Evolutionary conservation across 2,888 invertebrate species (phyloP).

Genomic region (Diaprepes abbreviatus): DNA sequence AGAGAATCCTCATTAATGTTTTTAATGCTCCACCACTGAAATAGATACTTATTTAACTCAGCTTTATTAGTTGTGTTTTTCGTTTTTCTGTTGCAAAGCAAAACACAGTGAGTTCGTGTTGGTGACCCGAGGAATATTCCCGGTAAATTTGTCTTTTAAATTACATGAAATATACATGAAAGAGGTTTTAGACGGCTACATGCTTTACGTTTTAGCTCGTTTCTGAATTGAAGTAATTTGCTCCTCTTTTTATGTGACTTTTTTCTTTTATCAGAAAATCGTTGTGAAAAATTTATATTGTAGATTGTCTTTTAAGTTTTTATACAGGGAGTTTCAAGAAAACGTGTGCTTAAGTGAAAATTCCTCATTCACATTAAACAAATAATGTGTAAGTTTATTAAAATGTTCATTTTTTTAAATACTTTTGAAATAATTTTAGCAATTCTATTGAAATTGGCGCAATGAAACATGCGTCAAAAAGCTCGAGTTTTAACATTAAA

Average conservation of each 20-base stretch:
- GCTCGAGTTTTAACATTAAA: no score
- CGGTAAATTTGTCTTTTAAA: slow-evolving; percentile 35
- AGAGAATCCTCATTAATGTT: not conserved
- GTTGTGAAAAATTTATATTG: not conserved
- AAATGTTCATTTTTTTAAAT: no score
- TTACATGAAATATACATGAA: slow-evolving; percentile 37
- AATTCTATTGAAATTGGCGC: no score
- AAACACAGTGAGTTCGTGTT: slow-evolving; percentile 18
- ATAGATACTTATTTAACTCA: no score
- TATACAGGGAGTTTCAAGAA: no score
- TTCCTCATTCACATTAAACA: no score
- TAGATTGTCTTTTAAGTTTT: no score
- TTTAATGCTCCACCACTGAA: slow-evolving; percentile 13
- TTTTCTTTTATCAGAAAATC: not conserved
- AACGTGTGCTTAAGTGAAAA: no score
- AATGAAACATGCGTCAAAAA: no score
- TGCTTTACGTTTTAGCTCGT: slow-evolving; percentile 33
- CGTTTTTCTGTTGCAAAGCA: slow-evolving; percentile 16
- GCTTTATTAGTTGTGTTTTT: slow-evolving; percentile 17
- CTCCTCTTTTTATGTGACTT: not conserved
- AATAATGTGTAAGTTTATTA: no score
- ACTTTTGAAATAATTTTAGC: no score
- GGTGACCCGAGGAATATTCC: slow-evolving; percentile 22
- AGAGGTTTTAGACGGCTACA: slow-evolving; percentile 32
- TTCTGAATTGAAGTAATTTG: slow-evolving; percentile 21